Evolutionary conservation across 2,888 invertebrate genomes (phyloP), one percentile per base, ranked within the genome.

Genomic region (Cordilura impudica): DNA sequence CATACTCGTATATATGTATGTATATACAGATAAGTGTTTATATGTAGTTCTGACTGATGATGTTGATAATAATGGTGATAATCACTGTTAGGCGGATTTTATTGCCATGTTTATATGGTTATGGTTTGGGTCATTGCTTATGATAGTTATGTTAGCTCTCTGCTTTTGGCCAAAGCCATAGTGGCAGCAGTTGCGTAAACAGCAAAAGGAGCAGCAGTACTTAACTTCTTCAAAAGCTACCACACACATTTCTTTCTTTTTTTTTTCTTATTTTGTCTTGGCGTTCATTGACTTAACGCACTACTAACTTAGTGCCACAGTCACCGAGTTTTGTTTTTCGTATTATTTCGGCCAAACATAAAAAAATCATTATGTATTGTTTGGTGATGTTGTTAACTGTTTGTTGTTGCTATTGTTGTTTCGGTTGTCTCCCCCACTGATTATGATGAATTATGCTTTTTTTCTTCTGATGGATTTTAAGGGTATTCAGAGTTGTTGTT

Each of bases 221-320:
- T 61, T 72, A 29, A 63, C 39, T 54, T 71, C 54, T 77, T 56
- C 60, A 45, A 54, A 69, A 54, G 53, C 39, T 63, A 31, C 72
- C 47, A 47, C 71, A 26, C 51, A 19, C 10, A 21, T 45, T 53
- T 60, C 29, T 47, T 47, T 19, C 0, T 31, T 51, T 29, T 54
- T 29, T 54, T 19, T 23, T 51, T 58, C 18, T 7, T 53, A 47
- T 61, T 65, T 71, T 43, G 39, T 56, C 75, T 74, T 56, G 67
- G 86, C 87, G 86, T 85, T 86, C 87, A 85, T 87, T 87, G 87
- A 87, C 86, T 87, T 85, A 85, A 86, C 86, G 87, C 85, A 86
- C 88, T 88, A 88, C 87, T 88, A 88, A 88, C 88, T 88, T 86
- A 88, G 85, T 88, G 87, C 86, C 88, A 88, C 86, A 88, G 86